These are phyloP conservation scores for Phaethon lepturus DNA, from an alignment of 2,113 vertebrate species.

Conservation along the genomic window DNA sequence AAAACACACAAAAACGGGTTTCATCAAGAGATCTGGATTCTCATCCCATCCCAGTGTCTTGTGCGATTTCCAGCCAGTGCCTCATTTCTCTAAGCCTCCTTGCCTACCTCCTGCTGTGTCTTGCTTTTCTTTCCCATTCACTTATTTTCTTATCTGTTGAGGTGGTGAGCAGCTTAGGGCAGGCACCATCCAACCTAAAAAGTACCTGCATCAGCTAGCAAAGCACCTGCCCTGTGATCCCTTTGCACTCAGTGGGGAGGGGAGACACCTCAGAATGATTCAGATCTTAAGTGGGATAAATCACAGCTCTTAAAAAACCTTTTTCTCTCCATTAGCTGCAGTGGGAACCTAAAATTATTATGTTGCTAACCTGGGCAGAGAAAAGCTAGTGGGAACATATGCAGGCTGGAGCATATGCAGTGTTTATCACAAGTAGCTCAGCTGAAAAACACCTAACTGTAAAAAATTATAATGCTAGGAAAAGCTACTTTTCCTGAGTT, in stretches of 20 bases:
- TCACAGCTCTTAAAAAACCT: neutral
- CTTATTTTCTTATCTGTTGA: neutral
- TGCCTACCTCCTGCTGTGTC: neutral
- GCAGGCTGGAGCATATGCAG: slow-evolving; percentile 12
- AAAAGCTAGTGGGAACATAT: neutral
- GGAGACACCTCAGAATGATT: neutral
- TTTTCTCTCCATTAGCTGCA: neutral
- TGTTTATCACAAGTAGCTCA: slow-evolving; percentile 38
- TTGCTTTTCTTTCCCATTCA: neutral
- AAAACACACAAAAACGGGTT: neutral
- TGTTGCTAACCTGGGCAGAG: slow-evolving; percentile 22
- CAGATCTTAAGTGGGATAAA: neutral
- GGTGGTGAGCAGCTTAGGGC: neutral
- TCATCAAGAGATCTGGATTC: neutral
- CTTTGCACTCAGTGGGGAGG: neutral
- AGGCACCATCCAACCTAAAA: neutral
- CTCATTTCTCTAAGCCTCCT: neutral
- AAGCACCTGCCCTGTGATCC: neutral
- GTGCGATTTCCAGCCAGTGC: neutral
- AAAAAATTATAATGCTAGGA: slow-evolving; percentile 34
- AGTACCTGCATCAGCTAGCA: neutral
- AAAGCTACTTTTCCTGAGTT: slow-evolving; percentile 45
- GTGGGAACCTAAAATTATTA: neutral
- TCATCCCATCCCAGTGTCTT: neutral
- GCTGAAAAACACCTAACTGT: slow-evolving; percentile 31